Conservation (phyloP, 1,140 invertebrate species). For the Tetranychus cinnabarinus region DNA sequence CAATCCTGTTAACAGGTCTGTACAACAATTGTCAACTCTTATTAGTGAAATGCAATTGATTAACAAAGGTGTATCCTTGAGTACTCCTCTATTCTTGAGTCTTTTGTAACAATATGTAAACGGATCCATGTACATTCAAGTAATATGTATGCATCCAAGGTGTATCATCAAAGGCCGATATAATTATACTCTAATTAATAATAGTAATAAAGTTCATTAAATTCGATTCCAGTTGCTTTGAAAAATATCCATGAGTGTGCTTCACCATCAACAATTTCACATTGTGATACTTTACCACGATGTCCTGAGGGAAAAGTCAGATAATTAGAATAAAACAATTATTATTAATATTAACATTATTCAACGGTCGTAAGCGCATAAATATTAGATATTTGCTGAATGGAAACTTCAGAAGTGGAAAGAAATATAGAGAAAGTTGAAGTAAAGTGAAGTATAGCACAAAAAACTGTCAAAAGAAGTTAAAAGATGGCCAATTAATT, state of each 20-base stretch:
- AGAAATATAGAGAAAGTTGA: neutral
- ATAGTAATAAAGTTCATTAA: constrained; percentile 12
- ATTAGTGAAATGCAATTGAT: no score
- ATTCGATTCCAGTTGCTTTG: constrained; percentile 7
- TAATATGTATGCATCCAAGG: no score
- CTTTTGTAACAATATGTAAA: no score
- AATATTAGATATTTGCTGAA: neutral
- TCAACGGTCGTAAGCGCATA: neutral
- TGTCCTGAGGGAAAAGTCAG: neutral
- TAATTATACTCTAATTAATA: constrained; percentile 1
- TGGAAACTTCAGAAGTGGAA: neutral
- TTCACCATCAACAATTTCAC: constrained; percentile 10
- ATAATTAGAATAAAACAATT: neutral
- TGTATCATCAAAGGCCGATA: no score
- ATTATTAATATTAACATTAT: neutral
- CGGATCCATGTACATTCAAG: no score
- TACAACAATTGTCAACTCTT: no score
- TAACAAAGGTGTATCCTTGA: no score
- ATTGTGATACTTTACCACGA: constrained; percentile 6
- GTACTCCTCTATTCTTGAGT: no score
- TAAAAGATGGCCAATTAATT: no score
- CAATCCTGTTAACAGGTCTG: no score
- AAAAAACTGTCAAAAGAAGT: no score
- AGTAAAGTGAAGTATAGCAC: no score
- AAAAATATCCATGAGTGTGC: constrained; percentile 9